Percentiles rank a stretch among this genome's conserved stretches.
Conservation (phyloP, 2,797 vertebrate species). For the Adrianichthys oophorus region DNA sequence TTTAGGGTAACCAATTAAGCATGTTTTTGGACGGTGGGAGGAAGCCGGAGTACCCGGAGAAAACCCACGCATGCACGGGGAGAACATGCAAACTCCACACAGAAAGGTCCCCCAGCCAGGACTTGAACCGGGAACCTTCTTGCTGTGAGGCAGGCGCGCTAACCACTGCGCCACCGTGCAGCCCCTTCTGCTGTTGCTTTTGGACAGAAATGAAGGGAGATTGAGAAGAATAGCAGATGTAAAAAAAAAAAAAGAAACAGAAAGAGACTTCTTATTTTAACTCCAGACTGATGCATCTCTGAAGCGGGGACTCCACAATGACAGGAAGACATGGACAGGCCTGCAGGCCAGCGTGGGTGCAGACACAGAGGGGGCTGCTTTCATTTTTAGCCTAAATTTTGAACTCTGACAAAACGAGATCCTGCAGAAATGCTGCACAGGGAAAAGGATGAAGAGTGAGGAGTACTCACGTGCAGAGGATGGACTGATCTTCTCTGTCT, state of each 20-base stretch:
- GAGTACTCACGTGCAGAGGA: constrained; percentile 93
- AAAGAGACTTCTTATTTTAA: constrained; percentile 37
- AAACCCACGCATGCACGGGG: too few species aligned
- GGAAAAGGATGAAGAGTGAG: constrained; percentile 16
- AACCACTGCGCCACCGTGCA: too few species aligned
- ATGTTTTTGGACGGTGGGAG: too few species aligned
- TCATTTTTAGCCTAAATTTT: constrained; percentile 6
- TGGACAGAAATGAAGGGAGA: constrained; percentile 50
- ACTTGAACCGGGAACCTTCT: too few species aligned
- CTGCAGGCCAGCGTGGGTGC: constrained; percentile 19
- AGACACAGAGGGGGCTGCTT: constrained; percentile 2
- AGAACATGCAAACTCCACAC: too few species aligned
- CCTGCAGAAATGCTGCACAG: constrained; percentile 9
- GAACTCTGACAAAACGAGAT: neutral
- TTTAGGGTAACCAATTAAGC: too few species aligned
- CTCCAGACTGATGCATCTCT: constrained; percentile 18
- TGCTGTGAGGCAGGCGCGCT: too few species aligned
- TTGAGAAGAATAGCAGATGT: constrained; percentile 52
- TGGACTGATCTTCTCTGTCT: constrained; percentile 93
- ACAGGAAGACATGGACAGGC: constrained; percentile 44
- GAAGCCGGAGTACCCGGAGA: too few species aligned
- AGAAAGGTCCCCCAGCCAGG: too few species aligned
- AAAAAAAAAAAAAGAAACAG: constrained; percentile 29
- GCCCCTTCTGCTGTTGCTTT: constrained; percentile 54
- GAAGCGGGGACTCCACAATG: constrained; percentile 52